Conservation (phyloP, 2,113 vertebrate species). For the Solea senegalensis region DNA sequence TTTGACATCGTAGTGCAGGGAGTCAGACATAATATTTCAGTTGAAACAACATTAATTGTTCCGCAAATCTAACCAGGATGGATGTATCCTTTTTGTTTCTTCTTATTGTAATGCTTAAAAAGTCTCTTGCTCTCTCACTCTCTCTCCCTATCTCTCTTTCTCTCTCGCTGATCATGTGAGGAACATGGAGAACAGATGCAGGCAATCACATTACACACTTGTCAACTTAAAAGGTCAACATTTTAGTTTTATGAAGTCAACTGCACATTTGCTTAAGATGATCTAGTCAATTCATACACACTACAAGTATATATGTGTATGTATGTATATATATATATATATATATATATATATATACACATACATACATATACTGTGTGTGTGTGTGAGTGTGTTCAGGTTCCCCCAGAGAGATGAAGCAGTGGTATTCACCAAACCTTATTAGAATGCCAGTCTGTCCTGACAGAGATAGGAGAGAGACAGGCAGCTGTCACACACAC, state of each 20-base stretch:
- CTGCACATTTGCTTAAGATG: too few species aligned
- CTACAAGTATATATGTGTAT: too few species aligned
- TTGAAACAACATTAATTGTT: constrained; percentile 19
- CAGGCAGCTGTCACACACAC: constrained; percentile 64
- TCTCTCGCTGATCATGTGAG: background rate
- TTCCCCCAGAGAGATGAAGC: constrained; percentile 75
- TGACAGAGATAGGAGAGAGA: constrained; percentile 72
- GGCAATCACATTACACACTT: constrained; percentile 77
- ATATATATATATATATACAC: background rate
- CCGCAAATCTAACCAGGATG: constrained; percentile 51
- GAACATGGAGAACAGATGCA: constrained; percentile 24
- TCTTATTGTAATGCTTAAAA: constrained; percentile 40
- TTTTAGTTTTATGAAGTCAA: constrained; percentile 56
- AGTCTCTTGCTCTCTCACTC: constrained; percentile 43
- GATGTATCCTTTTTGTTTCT: constrained; percentile 69
- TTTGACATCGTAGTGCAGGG: too few species aligned
- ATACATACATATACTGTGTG: background rate
- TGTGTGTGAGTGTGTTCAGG: constrained; percentile 35
- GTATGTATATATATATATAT: constrained; percentile 51
- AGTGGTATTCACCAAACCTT: constrained; percentile 81
- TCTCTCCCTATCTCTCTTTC: constrained; percentile 26
- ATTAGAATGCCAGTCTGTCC: constrained; percentile 83
- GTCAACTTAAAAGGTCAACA: constrained; percentile 80
- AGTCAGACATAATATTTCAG: too few species aligned
- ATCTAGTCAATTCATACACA: too few species aligned